These are phyloP conservation scores for Drosophila nigricruria DNA, from an alignment of 2,888 invertebrate species.

Conservation along the genomic window DNA sequence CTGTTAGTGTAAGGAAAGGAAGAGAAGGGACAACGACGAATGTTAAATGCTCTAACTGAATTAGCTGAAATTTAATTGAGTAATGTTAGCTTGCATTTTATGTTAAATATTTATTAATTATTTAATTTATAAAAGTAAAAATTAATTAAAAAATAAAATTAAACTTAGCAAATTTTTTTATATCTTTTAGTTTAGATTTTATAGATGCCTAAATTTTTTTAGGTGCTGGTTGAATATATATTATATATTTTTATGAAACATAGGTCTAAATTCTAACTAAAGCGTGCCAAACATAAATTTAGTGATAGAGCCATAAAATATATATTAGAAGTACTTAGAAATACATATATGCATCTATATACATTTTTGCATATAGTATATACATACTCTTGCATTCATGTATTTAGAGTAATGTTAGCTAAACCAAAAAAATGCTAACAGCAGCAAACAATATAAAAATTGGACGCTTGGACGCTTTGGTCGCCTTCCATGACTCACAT, in stretches of 20 bases:
- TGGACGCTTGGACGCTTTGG: conserved; percentile 41
- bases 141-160: background rate
- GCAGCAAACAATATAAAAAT: conserved; percentile 16
- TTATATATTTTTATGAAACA: no score
- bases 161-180: no score
- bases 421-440: conserved; percentile 13
- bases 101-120: background rate
- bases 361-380: background rate
- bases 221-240: no score
- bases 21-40: background rate
- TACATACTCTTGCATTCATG: no score
- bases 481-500: conserved; percentile 59
- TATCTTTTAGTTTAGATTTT: no score
- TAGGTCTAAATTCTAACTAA: background rate
- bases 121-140: no score
- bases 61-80: background rate
- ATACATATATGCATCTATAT: background rate
- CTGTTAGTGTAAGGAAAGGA: background rate
- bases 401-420: conserved; percentile 2
- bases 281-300: background rate
- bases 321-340: background rate
- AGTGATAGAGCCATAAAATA: conserved; percentile 2
- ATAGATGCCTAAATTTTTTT: no score
- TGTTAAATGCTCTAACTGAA: conserved; percentile 11
- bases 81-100: background rate